Base-by-base conservation (phyloP, 2,113 vertebrate species). In the Myanophis thanlyinensis region DNA sequence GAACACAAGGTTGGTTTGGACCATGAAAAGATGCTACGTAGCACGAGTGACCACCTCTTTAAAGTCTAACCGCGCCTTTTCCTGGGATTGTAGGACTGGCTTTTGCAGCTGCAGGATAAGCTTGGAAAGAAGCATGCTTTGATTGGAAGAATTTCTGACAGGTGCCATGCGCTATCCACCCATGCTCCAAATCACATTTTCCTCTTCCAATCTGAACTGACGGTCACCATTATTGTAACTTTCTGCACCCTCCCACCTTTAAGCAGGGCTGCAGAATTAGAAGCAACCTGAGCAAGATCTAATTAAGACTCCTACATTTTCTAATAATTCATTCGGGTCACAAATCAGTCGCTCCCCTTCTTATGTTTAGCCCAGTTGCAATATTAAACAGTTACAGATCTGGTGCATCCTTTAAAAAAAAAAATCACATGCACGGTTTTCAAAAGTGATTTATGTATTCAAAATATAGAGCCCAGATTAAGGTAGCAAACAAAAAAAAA, bases 261-360 rank as follows among this genome's bases (percentile, higher is more conserved):
- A 20, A 80, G 35, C 0, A 30, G 0, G 90, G 22, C 23, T 18
- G 89, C 54, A 8, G 54, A 92, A 47, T 52, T 54, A n/a, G 20
- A 51, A 91, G 6, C 2, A 85, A 9, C 30, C 27, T 35, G 2
- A 5, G 93, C 30, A 9, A 1, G 35, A 67, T 46, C 22, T n/a
- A 5, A 15, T 86, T 22, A 91, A 91, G 23, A 87, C 22, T 80
- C 0, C 87, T 11, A 88, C 9, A 15, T 48, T 51, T 89, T 8
- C n/a, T 51, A 91, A 95, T 87, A n/a, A 93, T 30, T 88, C 90
- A 48, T 91, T 30, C 44, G 85, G 44, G 23, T 87, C 1, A 49
- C 20, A 89, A 35, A 13, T 46, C 23, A n/a, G 12, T 40, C 85
- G 88, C 10, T 48, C 52, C 25, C 40, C 93, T 22, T 87, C 40